phyloP scores from a whole-genome alignment of 2,113 vertebrate species.

The Pachycephala philippinensis region DNA sequence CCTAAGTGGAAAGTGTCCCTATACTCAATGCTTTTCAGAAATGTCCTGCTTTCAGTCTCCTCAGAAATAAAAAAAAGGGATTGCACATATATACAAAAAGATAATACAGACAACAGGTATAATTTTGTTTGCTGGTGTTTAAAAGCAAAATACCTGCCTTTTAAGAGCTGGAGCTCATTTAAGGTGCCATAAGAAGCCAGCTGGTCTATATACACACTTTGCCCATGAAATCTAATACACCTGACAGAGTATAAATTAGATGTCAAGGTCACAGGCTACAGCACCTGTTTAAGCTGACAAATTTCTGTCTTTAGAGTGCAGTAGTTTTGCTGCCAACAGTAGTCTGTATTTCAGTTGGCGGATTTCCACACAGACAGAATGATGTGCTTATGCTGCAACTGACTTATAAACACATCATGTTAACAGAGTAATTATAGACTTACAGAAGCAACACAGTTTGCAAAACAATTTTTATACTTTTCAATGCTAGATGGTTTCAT shows the following conservation, averaged over 20 bases:
- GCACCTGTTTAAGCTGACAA: background rate
- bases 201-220: background rate
- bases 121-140: background rate
- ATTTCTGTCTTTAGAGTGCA: background rate
- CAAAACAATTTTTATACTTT: constrained; percentile 6
- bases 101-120: background rate
- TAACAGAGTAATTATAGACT: constrained; percentile 34
- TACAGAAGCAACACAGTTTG: background rate
- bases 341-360: background rate
- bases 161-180: background rate
- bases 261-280: constrained; percentile 5
- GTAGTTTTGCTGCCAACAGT: background rate
- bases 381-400: background rate
- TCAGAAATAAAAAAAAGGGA: background rate
- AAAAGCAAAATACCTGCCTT: background rate
- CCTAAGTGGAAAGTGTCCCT: background rate
- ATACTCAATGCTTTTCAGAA: background rate
- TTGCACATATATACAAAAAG: background rate
- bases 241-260: background rate
- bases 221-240: background rate
- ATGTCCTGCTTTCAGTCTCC: background rate
- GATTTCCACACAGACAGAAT: background rate
- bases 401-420: constrained; percentile 12
- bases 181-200: background rate
- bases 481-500: background rate